These are phyloP conservation scores for Scalopus aquaticus DNA, from an alignment of 2,113 vertebrate species.

Conservation along the genomic window DNA sequence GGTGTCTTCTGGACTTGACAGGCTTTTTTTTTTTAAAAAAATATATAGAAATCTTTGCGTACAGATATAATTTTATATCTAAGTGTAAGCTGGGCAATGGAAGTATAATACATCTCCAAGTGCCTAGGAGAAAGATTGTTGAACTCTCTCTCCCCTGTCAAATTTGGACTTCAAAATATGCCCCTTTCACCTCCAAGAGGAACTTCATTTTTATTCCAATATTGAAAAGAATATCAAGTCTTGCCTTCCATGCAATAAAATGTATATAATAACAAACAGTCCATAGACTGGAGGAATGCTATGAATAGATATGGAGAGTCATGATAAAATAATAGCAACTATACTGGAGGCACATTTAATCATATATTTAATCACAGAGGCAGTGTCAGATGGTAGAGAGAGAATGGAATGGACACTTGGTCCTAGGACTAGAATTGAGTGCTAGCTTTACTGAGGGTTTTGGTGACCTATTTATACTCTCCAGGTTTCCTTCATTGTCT, in stretches of 20 bases:
- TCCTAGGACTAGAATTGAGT: background rate
- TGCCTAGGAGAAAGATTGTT: background rate
- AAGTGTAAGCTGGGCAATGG: conserved; percentile 37
- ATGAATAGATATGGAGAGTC: background rate
- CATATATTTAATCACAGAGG: background rate
- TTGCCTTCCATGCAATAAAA: background rate
- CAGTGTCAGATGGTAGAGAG: rapidly evolving
- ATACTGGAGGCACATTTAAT: background rate
- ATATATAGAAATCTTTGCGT: conserved; percentile 51
- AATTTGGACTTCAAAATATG: conserved; percentile 57
- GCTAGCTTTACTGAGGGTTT: background rate
- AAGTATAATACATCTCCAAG: conserved; percentile 33
- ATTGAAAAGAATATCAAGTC: background rate
- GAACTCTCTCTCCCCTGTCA: background rate
- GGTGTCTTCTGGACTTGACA: conserved; percentile 54
- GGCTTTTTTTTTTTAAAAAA: conserved; percentile 57
- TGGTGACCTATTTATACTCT: background rate
- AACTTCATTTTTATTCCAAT: conserved; percentile 47
- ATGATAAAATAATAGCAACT: background rate
- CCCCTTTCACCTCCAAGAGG: conserved; percentile 1
- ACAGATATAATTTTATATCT: conserved; percentile 50
- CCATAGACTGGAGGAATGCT: background rate
- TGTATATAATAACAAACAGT: background rate
- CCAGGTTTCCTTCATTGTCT: background rate
- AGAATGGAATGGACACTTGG: background rate